Evolutionary conservation across 1,140 invertebrate species (phyloP), one percentile per base, ranked within the genome.

Genomic region (Heliconius hermathena): DNA sequence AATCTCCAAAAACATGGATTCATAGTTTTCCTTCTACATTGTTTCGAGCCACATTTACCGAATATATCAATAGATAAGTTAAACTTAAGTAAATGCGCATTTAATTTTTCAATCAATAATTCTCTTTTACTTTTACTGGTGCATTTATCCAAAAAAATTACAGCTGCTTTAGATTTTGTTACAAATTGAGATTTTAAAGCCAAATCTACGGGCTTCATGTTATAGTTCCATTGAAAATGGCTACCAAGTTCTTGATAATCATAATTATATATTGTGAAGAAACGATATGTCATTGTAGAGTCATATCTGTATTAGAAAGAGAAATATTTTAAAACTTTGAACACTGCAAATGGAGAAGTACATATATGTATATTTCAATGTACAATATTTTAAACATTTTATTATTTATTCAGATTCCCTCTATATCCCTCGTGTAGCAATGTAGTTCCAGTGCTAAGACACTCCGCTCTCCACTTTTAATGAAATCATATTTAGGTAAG

Each of bases 71-170:
- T 95, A 13, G 82, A 83, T 4, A 88, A 77, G 38, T 91, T 88
- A 71, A 85, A 91, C 77, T 77, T 85, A 0, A 83, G 71, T 72
- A 97, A 94, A 81, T 96, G 90, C 36, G 94, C 95, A 33, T 94
- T 85, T 6, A 97, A 90, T 79, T 96, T 93, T 29, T 88, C 75
- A 5, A 96, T 95, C 79, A 96, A 96, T 0, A 91, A 74, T 85
- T 96, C 93, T n/a, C 97, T 91, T 8, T 93, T 92, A 79, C 96
- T 96, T 20, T 83, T 83, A 0, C 95, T 95, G 1, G 86, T 49
- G 85, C 97, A 97, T 88, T 97, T 96, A 78, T 96, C 96, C 9
- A 96, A 95, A 80, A 97, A 95, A 95, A 96, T 97, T 0, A 95
- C 95, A 5, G 95, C 95, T 0, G 92, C 87, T 80, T 94, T 95